These are phyloP conservation scores for Merluccius polli DNA, from an alignment of 2,797 vertebrate genomes.

Conservation along the genomic window DNA sequence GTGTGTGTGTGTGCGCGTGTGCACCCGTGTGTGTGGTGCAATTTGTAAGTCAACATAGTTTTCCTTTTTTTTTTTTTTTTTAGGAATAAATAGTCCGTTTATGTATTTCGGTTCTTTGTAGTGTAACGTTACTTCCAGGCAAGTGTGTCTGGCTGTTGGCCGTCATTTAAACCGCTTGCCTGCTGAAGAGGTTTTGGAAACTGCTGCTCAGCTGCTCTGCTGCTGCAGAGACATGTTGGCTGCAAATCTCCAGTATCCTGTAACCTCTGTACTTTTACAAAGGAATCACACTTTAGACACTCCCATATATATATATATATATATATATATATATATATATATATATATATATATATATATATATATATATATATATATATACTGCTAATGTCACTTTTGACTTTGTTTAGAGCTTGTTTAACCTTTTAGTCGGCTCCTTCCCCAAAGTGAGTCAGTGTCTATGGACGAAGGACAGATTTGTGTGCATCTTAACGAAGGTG, in stretches of 20 bases:
- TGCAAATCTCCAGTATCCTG: neutral
- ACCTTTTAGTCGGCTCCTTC: too few species aligned
- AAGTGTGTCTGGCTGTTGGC: neutral
- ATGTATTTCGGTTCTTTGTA: neutral
- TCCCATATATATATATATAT: too few species aligned
- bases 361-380: too few species aligned
- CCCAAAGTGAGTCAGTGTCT: constrained; percentile 5
- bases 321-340: too few species aligned
- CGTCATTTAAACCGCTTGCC: neutral
- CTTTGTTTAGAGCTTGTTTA: too few species aligned
- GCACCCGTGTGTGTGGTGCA: constrained; percentile 9
- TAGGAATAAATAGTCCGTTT: neutral
- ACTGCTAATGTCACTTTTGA: too few species aligned
- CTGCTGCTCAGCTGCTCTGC: neutral
- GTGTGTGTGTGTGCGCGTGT: constrained; percentile 6
- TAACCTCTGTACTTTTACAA: neutral
- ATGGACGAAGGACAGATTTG: constrained; percentile 63
- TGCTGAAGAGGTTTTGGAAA: neutral
- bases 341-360: too few species aligned
- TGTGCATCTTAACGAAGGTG: constrained; percentile 68
- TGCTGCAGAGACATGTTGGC: neutral
- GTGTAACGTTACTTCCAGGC: neutral
- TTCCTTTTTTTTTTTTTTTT: neutral
- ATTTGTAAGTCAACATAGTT: neutral
- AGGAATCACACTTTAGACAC: neutral